These are phyloP conservation scores for Ophioninae sp. DNA, from an alignment of 2,888 invertebrate species.

Conservation along the genomic window DNA sequence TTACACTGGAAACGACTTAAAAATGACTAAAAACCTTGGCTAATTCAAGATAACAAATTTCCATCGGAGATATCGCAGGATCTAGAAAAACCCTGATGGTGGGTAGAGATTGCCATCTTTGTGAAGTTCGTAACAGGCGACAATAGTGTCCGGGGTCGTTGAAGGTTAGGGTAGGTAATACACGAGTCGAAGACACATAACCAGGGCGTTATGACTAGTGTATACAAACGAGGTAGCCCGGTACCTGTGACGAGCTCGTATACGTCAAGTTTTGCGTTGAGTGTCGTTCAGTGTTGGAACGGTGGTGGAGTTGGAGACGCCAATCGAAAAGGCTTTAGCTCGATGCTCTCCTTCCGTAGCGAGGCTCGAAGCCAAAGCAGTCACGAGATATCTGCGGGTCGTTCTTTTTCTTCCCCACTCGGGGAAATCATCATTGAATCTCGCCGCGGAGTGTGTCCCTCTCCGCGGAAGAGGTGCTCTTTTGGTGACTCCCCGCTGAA, in stretches of 20 bases:
- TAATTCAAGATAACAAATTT: background rate
- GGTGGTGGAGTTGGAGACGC: background rate
- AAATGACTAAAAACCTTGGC: background rate
- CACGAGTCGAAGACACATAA: background rate
- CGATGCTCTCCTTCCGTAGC: conserved; percentile 40
- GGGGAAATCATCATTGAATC: conserved; percentile 43
- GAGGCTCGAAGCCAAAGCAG: conserved; percentile 27
- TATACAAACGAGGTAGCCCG: conserved; percentile 29
- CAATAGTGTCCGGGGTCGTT: background rate
- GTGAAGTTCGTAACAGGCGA: background rate
- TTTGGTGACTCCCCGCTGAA: conserved; percentile 53
- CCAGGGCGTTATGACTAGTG: conserved; percentile 26
- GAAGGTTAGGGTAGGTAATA: background rate
- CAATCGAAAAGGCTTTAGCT: conserved; percentile 30
- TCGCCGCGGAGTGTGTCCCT: conserved; percentile 39
- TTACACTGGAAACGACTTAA: background rate
- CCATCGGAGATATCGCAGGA: background rate
- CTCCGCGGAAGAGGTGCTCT: background rate
- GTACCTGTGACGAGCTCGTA: conserved; percentile 27
- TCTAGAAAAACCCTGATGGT: background rate
- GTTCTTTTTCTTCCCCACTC: conserved; percentile 43
- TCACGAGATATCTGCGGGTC: background rate
- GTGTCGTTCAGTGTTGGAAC: background rate
- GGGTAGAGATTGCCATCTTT: background rate
- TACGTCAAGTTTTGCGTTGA: conserved; percentile 1